Percentiles rank a stretch among this genome's conserved stretches.
Conservation (phyloP, 2,113 vertebrate species). For the Ptyas mucosa region DNA sequence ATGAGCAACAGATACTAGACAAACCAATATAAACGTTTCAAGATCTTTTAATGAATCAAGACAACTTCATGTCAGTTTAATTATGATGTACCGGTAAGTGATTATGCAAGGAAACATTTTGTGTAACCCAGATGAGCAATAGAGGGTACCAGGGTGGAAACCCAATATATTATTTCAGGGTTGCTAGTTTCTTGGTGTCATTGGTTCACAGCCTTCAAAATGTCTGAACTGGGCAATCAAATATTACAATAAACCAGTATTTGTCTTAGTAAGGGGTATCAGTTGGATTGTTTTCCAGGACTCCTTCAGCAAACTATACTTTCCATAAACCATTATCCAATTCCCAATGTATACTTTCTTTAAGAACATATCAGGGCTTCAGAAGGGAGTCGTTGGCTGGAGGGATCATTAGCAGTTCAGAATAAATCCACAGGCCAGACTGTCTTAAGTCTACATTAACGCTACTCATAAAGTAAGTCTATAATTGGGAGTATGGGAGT, state of each 20-base stretch:
- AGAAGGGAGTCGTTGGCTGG: not conserved
- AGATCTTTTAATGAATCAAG: not conserved
- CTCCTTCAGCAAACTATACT: not conserved
- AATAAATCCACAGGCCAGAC: not conserved
- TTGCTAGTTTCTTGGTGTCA: not conserved
- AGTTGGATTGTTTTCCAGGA: not conserved
- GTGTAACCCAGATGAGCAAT: not conserved
- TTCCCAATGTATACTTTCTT: not conserved
- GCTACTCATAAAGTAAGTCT: not conserved
- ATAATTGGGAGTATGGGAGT: not conserved
- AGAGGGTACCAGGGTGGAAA: not conserved
- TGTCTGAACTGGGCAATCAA: not conserved
- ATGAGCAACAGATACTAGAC: not conserved
- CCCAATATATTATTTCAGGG: not conserved
- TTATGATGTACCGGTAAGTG: not conserved
- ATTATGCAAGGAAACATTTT: not conserved
- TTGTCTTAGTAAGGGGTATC: not conserved
- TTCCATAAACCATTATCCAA: not conserved
- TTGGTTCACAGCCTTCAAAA: not conserved
- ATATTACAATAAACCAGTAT: not conserved
- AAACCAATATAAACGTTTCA: not conserved
- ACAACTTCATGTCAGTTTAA: not conserved
- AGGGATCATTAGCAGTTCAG: not conserved
- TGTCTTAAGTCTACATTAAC: not conserved
- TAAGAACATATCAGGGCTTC: not conserved